Evolutionary conservation across 2,113 vertebrate genomes (phyloP).

Genomic region (Mus pahari): DNA sequence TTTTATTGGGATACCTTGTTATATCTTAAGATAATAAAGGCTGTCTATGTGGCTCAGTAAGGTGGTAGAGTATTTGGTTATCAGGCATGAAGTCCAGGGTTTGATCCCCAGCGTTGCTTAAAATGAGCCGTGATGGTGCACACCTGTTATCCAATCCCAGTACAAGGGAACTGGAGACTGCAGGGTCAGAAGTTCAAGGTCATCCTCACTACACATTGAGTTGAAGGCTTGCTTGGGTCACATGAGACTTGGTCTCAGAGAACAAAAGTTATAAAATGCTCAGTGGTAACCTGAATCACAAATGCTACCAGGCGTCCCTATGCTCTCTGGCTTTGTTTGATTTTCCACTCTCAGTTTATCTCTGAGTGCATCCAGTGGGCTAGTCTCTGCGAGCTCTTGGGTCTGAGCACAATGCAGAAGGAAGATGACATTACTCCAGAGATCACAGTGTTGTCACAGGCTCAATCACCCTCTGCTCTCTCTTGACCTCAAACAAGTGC

Average conservation of each 20-base stretch:
- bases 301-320: not conserved
- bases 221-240: not conserved
- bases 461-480: not conserved
- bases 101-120: not conserved
- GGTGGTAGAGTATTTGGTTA: no score
- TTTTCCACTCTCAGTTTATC: not conserved
- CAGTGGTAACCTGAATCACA: not conserved
- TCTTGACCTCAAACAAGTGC: not conserved
- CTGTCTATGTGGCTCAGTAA: not conserved
- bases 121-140: not conserved
- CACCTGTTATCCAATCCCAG: no score
- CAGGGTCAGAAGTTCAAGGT: not conserved
- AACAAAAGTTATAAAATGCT: not conserved
- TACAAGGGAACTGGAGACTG: not conserved
- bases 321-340: not conserved
- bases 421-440: not conserved
- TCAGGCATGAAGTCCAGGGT: no score
- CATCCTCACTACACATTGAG: not conserved
- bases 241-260: not conserved
- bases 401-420: not conserved
- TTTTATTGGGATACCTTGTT: not conserved
- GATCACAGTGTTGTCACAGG: not conserved
- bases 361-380: not conserved
- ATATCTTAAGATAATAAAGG: not conserved
- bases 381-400: not conserved